Evolutionary conservation across 1,140 invertebrate genomes (phyloP).

Genomic region (Drosophila trapezifrons): DNA sequence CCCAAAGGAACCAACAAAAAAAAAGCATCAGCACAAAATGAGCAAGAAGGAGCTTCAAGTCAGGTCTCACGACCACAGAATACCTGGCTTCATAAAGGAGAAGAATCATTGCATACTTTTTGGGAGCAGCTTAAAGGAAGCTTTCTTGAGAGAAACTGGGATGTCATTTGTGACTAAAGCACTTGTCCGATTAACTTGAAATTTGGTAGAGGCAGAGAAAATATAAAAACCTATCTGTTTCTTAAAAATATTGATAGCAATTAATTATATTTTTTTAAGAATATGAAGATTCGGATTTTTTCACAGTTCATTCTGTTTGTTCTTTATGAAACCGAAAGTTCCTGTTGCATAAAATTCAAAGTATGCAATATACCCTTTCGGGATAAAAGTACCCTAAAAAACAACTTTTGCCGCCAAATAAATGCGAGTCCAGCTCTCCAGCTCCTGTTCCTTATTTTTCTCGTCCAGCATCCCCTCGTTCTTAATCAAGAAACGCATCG

Average conservation of each 20-base stretch:
- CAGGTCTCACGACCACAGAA: not conserved
- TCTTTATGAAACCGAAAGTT: not conserved
- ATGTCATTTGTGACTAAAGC: not conserved
- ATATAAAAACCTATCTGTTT: not conserved
- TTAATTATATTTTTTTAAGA: too few relatives aligned
- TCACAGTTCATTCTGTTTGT: too few relatives aligned
- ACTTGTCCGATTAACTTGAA: not conserved
- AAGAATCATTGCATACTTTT: not conserved
- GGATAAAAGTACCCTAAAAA: not conserved
- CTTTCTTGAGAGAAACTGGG: not conserved
- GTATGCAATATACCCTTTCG: slow-evolving; percentile 4
- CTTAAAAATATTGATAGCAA: too few relatives aligned
- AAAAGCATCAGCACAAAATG: not conserved
- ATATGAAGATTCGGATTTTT: too few relatives aligned
- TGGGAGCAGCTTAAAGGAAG: too few relatives aligned
- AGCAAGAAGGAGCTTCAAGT: not conserved
- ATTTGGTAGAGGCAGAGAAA: too few relatives aligned
- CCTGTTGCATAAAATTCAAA: not conserved
- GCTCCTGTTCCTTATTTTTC: slow-evolving; percentile 10
- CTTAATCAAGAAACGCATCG: slow-evolving; percentile 82
- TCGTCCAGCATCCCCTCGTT: slow-evolving; percentile 42
- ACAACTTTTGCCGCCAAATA: slow-evolving; percentile 70
- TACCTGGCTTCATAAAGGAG: not conserved
- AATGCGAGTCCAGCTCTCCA: slow-evolving; percentile 59
- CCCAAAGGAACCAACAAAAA: slow-evolving; percentile 35